phyloP scores from a whole-genome alignment of 2,888 invertebrate genomes.

The Latheticus oryzae region DNA sequence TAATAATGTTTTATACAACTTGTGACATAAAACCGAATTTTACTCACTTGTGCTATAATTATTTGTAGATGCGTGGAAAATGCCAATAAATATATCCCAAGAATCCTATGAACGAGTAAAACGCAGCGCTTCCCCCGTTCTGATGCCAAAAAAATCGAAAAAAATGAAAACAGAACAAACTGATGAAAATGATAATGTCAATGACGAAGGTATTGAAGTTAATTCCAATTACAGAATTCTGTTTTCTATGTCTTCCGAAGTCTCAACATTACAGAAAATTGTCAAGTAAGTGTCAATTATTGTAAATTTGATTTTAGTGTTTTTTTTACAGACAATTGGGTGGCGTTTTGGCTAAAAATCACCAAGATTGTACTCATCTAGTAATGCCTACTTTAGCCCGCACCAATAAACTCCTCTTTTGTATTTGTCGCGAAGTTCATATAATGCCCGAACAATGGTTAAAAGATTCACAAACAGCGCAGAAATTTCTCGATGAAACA shows the following conservation, averaged over 20 bases:
- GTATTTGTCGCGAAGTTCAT: conserved; percentile 79
- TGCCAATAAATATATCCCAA: conserved; percentile 89
- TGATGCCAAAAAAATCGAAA: conserved; percentile 69
- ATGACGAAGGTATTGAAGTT: conserved; percentile 48
- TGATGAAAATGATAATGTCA: conserved; percentile 58
- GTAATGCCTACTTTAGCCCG: conserved; percentile 84
- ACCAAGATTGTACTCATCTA: conserved; percentile 88
- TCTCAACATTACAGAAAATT: conserved; percentile 65
- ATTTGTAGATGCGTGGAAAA: conserved; percentile 88
- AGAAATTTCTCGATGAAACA: conserved; percentile 84
- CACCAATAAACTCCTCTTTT: conserved; percentile 88
- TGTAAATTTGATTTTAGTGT: conserved; percentile 30
- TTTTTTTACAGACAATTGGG: conserved; percentile 77
- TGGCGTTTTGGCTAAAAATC: conserved; percentile 80
- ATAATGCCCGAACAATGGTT: conserved; percentile 89
- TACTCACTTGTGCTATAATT: too few relatives aligned
- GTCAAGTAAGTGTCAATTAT: conserved; percentile 64
- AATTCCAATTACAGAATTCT: conserved; percentile 67
- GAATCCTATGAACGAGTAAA: conserved; percentile 89
- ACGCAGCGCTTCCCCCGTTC: conserved; percentile 71
- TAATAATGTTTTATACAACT: too few relatives aligned
- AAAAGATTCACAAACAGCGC: conserved; percentile 81
- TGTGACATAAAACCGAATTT: too few relatives aligned
- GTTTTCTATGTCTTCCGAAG: conserved; percentile 67
- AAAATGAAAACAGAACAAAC: conserved; percentile 69